These are phyloP conservation scores for Dexiosoma caninum DNA, from an alignment of 2,888 invertebrate genomes.

Conservation along the genomic window DNA sequence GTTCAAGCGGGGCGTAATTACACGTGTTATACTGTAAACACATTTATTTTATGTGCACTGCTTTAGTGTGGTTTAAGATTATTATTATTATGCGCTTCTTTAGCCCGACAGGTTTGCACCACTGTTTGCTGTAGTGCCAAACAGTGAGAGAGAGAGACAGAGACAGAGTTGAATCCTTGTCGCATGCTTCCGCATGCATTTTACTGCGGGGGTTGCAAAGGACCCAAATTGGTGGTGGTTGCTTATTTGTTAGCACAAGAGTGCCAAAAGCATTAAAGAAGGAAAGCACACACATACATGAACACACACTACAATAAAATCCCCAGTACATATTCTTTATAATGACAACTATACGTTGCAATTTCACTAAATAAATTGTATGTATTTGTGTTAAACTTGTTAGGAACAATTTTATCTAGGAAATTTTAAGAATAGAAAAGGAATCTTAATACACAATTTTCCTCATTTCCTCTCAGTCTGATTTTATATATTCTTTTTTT, in stretches of 20 bases:
- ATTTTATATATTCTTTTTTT: constrained; percentile 26
- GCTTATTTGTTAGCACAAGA: constrained; percentile 27
- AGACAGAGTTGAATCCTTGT: neutral
- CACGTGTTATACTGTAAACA: no score
- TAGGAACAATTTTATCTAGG: constrained; percentile 33
- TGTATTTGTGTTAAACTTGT: constrained; percentile 3
- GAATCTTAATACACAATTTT: constrained; percentile 23
- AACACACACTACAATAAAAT: neutral
- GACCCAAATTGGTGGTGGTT: constrained; percentile 13
- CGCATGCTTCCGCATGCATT: constrained; percentile 44
- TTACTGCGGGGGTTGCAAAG: neutral
- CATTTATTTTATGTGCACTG: no score
- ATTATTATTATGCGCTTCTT: no score
- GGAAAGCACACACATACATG: constrained; percentile 1
- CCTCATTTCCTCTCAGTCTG: constrained; percentile 48
- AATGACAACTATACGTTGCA: constrained; percentile 48
- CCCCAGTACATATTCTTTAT: neutral
- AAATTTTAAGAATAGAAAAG: constrained; percentile 1
- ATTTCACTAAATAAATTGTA: constrained; percentile 21
- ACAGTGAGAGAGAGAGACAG: neutral
- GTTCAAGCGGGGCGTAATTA: no score
- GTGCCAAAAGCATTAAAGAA: constrained; percentile 42
- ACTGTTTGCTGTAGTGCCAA: neutral
- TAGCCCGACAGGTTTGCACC: neutral
- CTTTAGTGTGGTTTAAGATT: no score